phyloP scores from a whole-genome alignment of 35 echinoderm and acorn worm genomes.

The Ptychodera flava region DNA sequence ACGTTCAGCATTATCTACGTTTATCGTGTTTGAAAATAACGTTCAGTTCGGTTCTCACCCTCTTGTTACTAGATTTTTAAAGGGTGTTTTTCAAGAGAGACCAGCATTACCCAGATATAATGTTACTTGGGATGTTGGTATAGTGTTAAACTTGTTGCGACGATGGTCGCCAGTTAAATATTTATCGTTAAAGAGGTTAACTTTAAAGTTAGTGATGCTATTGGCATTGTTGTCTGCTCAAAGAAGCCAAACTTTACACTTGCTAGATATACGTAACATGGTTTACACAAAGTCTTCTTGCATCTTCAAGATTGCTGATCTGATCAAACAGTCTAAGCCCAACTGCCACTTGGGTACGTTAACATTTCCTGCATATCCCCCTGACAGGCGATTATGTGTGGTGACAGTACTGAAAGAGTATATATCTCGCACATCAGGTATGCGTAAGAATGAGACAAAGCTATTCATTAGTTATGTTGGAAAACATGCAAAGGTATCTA shows the following conservation, averaged over 20 bases:
- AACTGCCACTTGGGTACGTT: background rate
- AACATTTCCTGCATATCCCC: slow-evolving; percentile 22
- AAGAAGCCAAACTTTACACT: slow-evolving; percentile 2
- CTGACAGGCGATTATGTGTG: slow-evolving; percentile 28
- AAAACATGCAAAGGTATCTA: slow-evolving; percentile 20
- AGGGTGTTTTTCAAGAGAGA: slow-evolving; percentile 17
- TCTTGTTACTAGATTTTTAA: slow-evolving; percentile 8
- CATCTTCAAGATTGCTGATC: background rate
- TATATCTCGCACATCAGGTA: background rate
- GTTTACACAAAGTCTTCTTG: background rate
- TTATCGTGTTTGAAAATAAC: background rate
- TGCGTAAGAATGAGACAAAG: slow-evolving; percentile 18
- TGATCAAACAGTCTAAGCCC: slow-evolving; percentile 39
- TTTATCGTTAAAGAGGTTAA: slow-evolving; percentile 17
- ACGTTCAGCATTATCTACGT: slow-evolving; percentile 3
- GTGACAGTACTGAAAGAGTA: slow-evolving; percentile 12
- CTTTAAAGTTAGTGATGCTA: slow-evolving; percentile 2
- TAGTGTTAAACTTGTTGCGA: slow-evolving; percentile 22
- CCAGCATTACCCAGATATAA: slow-evolving; percentile 18
- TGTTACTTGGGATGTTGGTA: slow-evolving; percentile 24
- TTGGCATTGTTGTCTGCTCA: slow-evolving; percentile 20
- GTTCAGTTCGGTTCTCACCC: slow-evolving; percentile 6
- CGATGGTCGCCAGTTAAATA: background rate
- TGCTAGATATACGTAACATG: background rate
- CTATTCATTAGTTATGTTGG: slow-evolving; percentile 37